A percentile compares a stretch with the other conserved stretches of the same genome.
Evolutionary conservation across 2,888 invertebrate species (phyloP).

Genomic region (Tipula vernalis): DNA sequence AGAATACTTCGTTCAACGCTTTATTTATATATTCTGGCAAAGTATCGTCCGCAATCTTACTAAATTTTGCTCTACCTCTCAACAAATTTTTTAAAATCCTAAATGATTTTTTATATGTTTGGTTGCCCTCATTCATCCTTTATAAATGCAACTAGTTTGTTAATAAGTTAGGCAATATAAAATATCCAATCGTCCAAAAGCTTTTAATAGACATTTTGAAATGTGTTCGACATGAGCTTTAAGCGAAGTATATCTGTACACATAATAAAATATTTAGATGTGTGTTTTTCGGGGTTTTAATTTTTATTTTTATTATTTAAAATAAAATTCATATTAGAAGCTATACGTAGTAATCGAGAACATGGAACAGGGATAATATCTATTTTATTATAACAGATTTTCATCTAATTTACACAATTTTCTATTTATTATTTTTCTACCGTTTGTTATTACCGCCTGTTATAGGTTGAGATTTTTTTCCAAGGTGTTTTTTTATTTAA

Average conservation of each 20-base stretch:
- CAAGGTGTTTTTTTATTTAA: background rate
- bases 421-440: background rate
- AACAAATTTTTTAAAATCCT: no score
- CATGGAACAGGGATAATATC: background rate
- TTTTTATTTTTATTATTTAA: background rate
- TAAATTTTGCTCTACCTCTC: no score
- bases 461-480: background rate
- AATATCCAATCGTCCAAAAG: no score
- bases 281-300: background rate
- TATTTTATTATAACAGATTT: background rate
- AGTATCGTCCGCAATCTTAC: no score
- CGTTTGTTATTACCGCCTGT: background rate
- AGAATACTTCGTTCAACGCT: background rate
- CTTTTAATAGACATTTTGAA: no score
- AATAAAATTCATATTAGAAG: background rate
- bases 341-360: background rate
- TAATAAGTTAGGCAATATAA: no score
- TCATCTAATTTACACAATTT: background rate
- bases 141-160: no score
- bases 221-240: no score
- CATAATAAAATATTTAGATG: background rate
- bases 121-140: no score
- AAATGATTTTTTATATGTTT: no score
- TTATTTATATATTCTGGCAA: no score
- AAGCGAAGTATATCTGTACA: no score